Evolutionary conservation across 2,113 vertebrate species (phyloP).

Genomic region (Fregata magnificens): DNA sequence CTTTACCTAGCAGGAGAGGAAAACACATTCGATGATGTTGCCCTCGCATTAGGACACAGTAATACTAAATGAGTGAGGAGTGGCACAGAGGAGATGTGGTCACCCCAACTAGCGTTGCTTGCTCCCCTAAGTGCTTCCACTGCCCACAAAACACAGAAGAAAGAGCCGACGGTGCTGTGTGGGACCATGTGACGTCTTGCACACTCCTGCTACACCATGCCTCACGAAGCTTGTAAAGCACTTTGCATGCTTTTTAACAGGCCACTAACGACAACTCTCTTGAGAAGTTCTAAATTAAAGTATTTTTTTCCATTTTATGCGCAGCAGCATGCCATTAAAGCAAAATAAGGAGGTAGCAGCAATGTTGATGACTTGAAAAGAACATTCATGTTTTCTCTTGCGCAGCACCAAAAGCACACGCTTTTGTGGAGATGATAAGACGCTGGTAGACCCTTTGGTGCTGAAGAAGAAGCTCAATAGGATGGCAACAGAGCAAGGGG

Average conservation of each 20-base stretch:
- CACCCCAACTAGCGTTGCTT: fast-evolving
- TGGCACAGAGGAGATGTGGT: neutral
- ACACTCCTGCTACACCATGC: neutral
- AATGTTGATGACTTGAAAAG: constrained; percentile 43
- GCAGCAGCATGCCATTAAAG: neutral
- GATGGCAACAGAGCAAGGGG: constrained; percentile 62
- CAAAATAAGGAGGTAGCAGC: neutral
- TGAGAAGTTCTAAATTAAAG: neutral
- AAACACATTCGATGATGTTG: neutral
- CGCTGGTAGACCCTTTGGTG: constrained; percentile 52
- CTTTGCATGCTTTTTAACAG: constrained; percentile 48
- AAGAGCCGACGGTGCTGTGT: neutral
- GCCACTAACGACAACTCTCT: neutral
- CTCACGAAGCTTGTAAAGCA: constrained; percentile 12
- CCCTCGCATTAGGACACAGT: neutral
- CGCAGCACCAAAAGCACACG: constrained; percentile 64
- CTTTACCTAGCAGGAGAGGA: neutral
- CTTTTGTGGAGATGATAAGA: neutral
- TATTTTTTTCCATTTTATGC: constrained; percentile 4
- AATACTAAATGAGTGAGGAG: neutral
- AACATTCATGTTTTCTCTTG: constrained; percentile 71
- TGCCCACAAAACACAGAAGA: neutral
- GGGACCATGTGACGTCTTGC: neutral
- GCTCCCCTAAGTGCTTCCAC: neutral
- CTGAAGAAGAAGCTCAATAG: constrained; percentile 81